Conservation (phyloP, 2,797 vertebrate species). For the Lates japonicus region DNA sequence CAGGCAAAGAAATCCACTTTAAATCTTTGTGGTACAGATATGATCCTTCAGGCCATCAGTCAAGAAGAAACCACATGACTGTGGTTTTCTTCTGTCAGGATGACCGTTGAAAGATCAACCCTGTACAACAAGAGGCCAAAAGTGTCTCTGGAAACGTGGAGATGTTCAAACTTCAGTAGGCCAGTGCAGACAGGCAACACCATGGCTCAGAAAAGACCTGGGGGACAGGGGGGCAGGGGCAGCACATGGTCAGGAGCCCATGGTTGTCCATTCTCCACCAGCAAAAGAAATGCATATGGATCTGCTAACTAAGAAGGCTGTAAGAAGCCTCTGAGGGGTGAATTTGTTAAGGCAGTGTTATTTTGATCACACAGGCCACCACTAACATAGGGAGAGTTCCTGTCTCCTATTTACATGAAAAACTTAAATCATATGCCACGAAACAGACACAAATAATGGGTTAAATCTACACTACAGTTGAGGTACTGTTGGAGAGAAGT, state of each 20-base stretch:
- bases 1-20: conserved; percentile 26
- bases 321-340: neutral
- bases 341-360: neutral
- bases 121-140: conserved; percentile 51
- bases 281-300: conserved; percentile 29
- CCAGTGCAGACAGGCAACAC: conserved; percentile 98
- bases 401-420: neutral
- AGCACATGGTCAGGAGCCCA: conserved; percentile 78
- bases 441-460: neutral
- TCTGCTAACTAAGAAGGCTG: neutral
- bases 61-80: conserved; percentile 56
- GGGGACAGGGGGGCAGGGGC: conserved; percentile 3
- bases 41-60: conserved; percentile 64
- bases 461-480: neutral
- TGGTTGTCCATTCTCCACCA: conserved; percentile 62
- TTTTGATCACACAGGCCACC: neutral
- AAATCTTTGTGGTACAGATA: conserved; percentile 58
- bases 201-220: conserved; percentile 89
- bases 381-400: neutral
- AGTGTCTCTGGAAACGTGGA: conserved; percentile 22
- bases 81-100: conserved; percentile 56
- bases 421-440: neutral
- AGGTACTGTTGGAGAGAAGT: conserved; percentile 7
- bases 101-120: conserved; percentile 54
- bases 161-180: conserved; percentile 67